phyloP scores from a whole-genome alignment of 2,888 invertebrate genomes.

The Stegana nigrithorax region DNA sequence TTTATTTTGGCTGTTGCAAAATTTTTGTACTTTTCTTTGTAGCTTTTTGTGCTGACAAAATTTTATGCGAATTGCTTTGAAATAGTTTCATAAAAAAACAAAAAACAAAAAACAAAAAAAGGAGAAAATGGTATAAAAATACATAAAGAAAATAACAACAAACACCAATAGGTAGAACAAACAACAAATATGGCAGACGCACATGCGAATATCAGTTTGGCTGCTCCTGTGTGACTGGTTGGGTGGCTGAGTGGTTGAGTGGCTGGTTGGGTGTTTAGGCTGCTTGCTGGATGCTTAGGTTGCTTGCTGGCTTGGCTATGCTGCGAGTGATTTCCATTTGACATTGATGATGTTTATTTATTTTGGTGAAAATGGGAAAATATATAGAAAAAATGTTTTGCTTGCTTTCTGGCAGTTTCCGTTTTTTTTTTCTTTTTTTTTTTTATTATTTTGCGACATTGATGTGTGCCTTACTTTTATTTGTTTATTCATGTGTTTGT shows the following conservation, averaged over 20 bases:
- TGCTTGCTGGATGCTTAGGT: not conserved
- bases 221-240: no score
- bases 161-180: not conserved
- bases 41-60: slow-evolving; percentile 49
- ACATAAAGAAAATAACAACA: no score
- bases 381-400: slow-evolving; percentile 28
- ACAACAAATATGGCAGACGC: not conserved
- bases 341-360: slow-evolving; percentile 64
- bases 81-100: slow-evolving; percentile 57
- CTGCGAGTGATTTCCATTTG: slow-evolving; percentile 58
- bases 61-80: slow-evolving; percentile 61
- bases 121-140: no score
- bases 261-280: no score
- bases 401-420: no score
- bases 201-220: not conserved
- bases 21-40: slow-evolving; percentile 45
- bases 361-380: slow-evolving; percentile 52
- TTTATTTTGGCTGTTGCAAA: slow-evolving; percentile 17
- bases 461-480: not conserved
- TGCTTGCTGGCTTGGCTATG: not conserved
- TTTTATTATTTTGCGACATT: slow-evolving; percentile 26
- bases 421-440: slow-evolving; percentile 7
- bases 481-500: not conserved
- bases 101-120: no score
- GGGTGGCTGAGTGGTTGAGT: slow-evolving; percentile 19